Evolutionary conservation across 2,888 invertebrate species (phyloP).

Genomic region (Polydrusus pterygomalis): DNA sequence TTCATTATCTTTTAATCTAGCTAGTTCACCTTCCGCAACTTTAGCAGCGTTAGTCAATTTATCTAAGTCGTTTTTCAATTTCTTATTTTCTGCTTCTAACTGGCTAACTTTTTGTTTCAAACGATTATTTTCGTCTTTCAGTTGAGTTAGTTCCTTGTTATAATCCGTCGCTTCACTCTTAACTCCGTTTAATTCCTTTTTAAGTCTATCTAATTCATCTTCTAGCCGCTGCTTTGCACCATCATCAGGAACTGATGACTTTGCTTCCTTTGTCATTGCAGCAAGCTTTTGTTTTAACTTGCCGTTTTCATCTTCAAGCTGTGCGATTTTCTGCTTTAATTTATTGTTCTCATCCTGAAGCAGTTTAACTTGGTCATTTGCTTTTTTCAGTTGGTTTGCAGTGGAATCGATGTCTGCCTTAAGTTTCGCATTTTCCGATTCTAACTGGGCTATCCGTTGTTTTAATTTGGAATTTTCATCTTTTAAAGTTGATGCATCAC

Average conservation of each 20-base stretch:
- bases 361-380: conserved; percentile 46
- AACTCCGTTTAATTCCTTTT: conserved; percentile 41
- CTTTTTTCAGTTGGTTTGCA: conserved; percentile 34
- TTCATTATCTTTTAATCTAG: conserved; percentile 53
- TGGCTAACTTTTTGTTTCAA: conserved; percentile 54
- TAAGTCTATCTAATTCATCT: conserved; percentile 40
- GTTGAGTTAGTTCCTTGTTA: conserved; percentile 21
- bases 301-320: not conserved
- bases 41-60: conserved; percentile 32
- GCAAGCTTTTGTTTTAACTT: conserved; percentile 37
- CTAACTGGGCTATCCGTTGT: conserved; percentile 56
- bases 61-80: conserved; percentile 59
- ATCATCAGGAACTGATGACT: conserved; percentile 37
- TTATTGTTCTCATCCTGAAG: conserved; percentile 57
- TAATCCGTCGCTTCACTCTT: conserved; percentile 33
- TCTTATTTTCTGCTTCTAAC: conserved; percentile 58
- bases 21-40: conserved; percentile 32
- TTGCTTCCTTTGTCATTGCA: conserved; percentile 48
- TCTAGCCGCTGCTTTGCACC: conserved; percentile 35
- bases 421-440: conserved; percentile 59
- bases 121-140: conserved; percentile 37
- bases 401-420: conserved; percentile 57
- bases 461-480: conserved; percentile 54
- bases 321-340: conserved; percentile 55
- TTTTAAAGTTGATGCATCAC: conserved; percentile 40